phyloP scores from a whole-genome alignment of 2,797 vertebrate genomes.

The Tiaroga cobitis region DNA sequence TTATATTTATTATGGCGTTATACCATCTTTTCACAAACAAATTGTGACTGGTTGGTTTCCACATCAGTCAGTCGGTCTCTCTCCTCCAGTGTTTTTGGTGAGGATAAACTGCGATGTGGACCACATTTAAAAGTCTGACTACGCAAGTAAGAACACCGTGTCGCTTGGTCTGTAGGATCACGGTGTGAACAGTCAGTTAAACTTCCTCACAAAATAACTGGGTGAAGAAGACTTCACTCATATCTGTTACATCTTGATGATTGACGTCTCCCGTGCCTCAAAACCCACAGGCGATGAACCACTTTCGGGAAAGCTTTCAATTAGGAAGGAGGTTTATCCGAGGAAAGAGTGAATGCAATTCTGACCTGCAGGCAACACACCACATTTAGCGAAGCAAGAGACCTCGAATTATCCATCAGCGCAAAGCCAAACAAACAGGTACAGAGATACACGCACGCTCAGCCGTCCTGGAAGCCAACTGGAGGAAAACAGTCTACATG shows the following conservation, averaged over 20 bases:
- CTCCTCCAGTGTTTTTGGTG: conserved; percentile 37
- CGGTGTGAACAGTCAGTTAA: not conserved
- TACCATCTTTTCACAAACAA: not conserved
- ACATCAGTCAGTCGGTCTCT: not conserved
- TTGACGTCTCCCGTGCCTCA: conserved; percentile 41
- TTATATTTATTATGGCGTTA: not conserved
- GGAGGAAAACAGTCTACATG: conserved; percentile 49
- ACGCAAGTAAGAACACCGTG: not conserved
- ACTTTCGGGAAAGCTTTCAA: conserved; percentile 30
- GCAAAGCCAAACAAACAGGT: conserved; percentile 63
- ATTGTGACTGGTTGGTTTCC: not conserved
- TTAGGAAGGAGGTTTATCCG: conserved; percentile 6
- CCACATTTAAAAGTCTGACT: not conserved
- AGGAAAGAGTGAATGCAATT: conserved; percentile 9
- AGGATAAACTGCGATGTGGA: not conserved
- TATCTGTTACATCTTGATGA: conserved; percentile 40
- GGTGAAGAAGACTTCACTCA: conserved; percentile 24
- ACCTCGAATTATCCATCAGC: conserved; percentile 40
- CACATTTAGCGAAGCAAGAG: conserved; percentile 37
- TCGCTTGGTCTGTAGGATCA: not conserved
- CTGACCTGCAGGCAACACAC: conserved; percentile 3
- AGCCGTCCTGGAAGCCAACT: conserved; percentile 40
- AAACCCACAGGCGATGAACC: conserved; percentile 31
- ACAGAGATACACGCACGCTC: conserved; percentile 53
- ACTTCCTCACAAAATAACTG: not conserved